Conservation (phyloP, 2,888 invertebrate genomes). For the Marronus borbonicus region DNA sequence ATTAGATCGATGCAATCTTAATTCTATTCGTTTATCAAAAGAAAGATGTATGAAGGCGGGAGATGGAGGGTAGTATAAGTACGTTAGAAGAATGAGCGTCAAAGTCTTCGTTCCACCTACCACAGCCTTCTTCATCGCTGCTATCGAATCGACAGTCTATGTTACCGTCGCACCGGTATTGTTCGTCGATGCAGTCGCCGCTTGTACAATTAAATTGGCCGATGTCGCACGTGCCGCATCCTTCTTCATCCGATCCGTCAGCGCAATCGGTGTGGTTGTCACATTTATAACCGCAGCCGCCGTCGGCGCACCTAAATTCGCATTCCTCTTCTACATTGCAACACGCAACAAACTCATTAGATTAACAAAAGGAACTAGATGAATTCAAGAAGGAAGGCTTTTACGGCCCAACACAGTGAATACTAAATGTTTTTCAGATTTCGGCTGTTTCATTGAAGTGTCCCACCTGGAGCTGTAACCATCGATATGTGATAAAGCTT, state of each 20-base stretch:
- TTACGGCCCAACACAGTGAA: no score
- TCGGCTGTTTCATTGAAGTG: no score
- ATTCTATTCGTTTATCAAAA: no score
- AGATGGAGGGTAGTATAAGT: no score
- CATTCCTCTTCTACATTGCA: constrained; percentile 19
- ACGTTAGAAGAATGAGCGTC: constrained; percentile 62
- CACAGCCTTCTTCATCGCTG: constrained; percentile 72
- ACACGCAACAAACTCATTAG: constrained; percentile 56
- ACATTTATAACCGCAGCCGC: constrained; percentile 64
- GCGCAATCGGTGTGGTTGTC: constrained; percentile 69
- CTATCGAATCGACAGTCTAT: constrained; percentile 74
- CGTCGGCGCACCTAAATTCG: constrained; percentile 42
- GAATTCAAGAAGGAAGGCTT: no score
- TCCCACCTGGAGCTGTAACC: no score
- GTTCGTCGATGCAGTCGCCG: constrained; percentile 63
- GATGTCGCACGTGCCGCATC: constrained; percentile 69
- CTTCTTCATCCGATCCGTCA: constrained; percentile 72
- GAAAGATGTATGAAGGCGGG: no score
- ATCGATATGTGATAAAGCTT: no score
- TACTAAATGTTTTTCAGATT: no score
- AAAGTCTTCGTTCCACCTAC: constrained; percentile 34
- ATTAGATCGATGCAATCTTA: no score
- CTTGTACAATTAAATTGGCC: constrained; percentile 22
- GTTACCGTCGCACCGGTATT: constrained; percentile 73
- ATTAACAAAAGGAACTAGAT: not conserved